Conservation (phyloP, 2,797 vertebrate genomes). For the Enteromius treurensis region DNA sequence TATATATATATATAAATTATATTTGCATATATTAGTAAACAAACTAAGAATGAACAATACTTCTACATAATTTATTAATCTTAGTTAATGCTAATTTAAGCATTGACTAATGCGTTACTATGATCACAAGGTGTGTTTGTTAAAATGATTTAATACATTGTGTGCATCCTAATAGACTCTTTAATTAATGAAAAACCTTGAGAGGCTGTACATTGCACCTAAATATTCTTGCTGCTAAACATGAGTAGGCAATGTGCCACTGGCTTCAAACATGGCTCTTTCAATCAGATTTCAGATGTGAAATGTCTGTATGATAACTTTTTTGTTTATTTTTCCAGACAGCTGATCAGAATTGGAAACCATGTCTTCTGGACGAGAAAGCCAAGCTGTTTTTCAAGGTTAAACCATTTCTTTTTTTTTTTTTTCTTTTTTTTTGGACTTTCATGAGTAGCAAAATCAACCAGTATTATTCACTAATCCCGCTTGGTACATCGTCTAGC, state of each 20-base stretch:
- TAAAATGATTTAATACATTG: too few relatives aligned
- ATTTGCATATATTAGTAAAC: neutral
- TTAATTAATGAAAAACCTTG: neutral
- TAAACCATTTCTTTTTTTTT: slow-evolving; percentile 17
- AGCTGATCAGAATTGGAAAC: slow-evolving; percentile 90
- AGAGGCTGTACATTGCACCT: neutral
- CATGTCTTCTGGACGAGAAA: slow-evolving; percentile 91
- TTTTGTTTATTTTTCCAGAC: slow-evolving; percentile 78
- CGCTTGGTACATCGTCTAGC: slow-evolving; percentile 68
- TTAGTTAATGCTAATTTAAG: too few relatives aligned
- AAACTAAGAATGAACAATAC: too few relatives aligned
- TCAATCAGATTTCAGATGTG: neutral
- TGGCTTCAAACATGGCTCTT: neutral
- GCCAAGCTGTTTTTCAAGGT: slow-evolving; percentile 95
- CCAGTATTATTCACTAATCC: neutral
- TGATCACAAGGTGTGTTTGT: too few relatives aligned
- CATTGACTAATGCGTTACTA: too few relatives aligned
- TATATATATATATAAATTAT: too few relatives aligned
- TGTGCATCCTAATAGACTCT: neutral
- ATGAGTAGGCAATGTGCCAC: neutral
- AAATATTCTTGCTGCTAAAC: neutral
- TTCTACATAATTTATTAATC: too few relatives aligned
- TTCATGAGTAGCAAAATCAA: neutral
- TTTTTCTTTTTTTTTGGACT: too few relatives aligned
- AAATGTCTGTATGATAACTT: neutral